Conservation (phyloP, 1,140 invertebrate genomes). For the Catajapyx aquilonaris region DNA sequence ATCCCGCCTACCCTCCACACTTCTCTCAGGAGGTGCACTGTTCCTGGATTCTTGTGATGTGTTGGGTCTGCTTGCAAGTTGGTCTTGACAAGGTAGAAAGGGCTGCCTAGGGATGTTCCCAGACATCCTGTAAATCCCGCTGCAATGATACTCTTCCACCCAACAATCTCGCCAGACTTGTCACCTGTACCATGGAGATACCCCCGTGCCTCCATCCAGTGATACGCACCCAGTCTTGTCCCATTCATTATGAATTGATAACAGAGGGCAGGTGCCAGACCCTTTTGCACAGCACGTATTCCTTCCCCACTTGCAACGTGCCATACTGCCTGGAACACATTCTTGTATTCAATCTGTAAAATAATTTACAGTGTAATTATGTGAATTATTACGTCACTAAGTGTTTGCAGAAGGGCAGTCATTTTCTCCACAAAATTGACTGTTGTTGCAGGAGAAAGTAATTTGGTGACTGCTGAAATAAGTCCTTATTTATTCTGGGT, state of each 20-base stretch:
- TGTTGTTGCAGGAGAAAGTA: too few species aligned
- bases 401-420: too few species aligned
- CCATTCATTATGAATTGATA: constrained; percentile 52
- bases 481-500: too few species aligned
- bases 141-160: neutral
- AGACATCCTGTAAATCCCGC: neutral
- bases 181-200: constrained; percentile 35
- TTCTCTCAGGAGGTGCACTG: neutral
- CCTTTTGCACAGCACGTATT: constrained; percentile 62
- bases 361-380: too few species aligned
- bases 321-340: constrained; percentile 44
- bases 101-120: neutral
- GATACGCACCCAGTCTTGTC: constrained; percentile 47
- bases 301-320: constrained; percentile 41
- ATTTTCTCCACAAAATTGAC: too few species aligned
- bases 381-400: too few species aligned
- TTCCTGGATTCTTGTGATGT: neutral
- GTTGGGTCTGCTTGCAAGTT: neutral
- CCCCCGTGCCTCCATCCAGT: constrained; percentile 43
- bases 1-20: neutral
- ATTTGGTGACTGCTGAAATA: too few species aligned
- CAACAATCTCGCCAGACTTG: constrained; percentile 30
- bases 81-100: neutral
- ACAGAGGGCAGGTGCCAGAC: constrained; percentile 55
- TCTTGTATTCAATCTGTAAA: constrained; percentile 27